These are phyloP conservation scores for Trachelus iudaicus DNA, from an alignment of 2,888 invertebrate genomes.

Conservation along the genomic window DNA sequence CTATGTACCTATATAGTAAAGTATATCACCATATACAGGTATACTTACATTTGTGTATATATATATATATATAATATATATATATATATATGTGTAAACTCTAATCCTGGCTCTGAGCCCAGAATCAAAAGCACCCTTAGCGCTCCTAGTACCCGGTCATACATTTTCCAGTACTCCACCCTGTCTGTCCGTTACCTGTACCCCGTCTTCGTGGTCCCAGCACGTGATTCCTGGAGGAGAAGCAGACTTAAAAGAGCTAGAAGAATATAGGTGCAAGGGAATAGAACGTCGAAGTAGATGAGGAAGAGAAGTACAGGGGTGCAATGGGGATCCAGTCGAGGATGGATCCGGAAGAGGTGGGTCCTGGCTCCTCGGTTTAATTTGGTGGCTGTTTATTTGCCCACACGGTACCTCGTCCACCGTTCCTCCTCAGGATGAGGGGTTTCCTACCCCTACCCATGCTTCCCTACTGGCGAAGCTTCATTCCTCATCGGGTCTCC, in stretches of 20 bases:
- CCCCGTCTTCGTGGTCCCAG: not conserved
- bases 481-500: slow-evolving; percentile 3
- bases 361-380: slow-evolving; percentile 17
- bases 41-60: not conserved
- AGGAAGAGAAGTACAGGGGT: not conserved
- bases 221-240: not conserved
- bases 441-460: not conserved
- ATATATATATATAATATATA: not conserved
- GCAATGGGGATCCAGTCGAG: not conserved
- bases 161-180: not conserved
- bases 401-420: slow-evolving; percentile 13
- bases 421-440: not conserved
- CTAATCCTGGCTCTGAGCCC: slow-evolving; percentile 6
- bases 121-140: slow-evolving; percentile 1
- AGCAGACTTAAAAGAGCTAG: not conserved
- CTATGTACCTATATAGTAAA: not conserved
- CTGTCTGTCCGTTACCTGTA: not conserved
- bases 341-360: not conserved
- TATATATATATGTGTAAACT: not conserved
- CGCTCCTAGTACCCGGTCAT: not conserved
- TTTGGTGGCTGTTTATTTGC: slow-evolving; percentile 25
- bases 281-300: not conserved
- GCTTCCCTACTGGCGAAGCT: not conserved
- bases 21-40: not conserved
- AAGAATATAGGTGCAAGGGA: not conserved